Base-by-base conservation (phyloP, 2,888 invertebrate genomes). In the Exocentrus adspersus region DNA sequence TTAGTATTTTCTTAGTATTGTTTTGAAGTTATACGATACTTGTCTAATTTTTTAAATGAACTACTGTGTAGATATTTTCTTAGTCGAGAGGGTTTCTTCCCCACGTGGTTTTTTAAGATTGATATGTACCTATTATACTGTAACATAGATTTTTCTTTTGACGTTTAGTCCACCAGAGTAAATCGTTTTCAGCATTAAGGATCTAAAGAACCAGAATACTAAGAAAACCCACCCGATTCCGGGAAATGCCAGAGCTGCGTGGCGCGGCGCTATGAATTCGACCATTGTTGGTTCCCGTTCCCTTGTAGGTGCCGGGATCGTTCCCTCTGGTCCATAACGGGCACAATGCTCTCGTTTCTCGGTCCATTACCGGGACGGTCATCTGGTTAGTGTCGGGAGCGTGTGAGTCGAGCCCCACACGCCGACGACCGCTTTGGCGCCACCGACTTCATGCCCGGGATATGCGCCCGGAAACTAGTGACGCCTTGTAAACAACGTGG, bases 311-410 rank as follows among this genome's bases (percentile, higher is more conserved):
- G 67, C 65, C 62, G 53, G 51, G 62, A 46, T 57, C 46, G 43
- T 57, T 57, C 14, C 17, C 10, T 32, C 32, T 43, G n/a, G 21
- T 21, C 64, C 50, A 61, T 60, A 64, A 66, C 59, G 60, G 50
- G 66, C 64, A 73, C 69, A 72, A 73, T 71, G 70, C 60, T 60
- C 67, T 65, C 66, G 70, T 74, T 74, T 73, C 70, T 72, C 68
- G 73, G 72, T 72, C 72, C 69, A 72, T 72, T 72, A 72, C 69
- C 67, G 60, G 63, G 62, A 14, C 64, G 75, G 75, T 75, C 75
- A 75, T 75, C 74, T 75, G 75, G 73, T 75, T 75, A 69, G 67
- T 75, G 72, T 75, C 57, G 54, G 53, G 37, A 56, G 53, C 43
- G 62, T 62, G 61, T 62, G 60, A 62, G 28, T n/a, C 20, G 62